Evolutionary conservation across 2,113 vertebrate species (phyloP).

Genomic region (Grammomys dolichurus): DNA sequence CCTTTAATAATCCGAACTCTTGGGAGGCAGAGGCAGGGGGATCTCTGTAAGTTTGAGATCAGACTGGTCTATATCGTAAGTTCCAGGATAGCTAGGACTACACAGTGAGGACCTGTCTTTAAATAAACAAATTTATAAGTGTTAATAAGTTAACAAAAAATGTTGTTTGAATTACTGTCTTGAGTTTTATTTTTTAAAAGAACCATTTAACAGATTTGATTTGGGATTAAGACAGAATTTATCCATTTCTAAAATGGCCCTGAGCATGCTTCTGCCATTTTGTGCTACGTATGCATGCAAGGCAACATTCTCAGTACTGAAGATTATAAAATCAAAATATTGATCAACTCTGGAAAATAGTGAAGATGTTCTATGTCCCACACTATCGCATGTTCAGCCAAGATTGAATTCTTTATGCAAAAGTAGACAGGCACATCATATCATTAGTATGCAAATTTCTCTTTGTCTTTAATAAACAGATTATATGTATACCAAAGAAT

Average conservation of each 20-base stretch:
- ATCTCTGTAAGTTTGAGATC: too few species aligned
- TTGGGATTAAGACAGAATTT: not conserved
- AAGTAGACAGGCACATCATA: not conserved
- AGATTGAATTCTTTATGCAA: constrained; percentile 8
- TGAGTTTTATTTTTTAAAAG: not conserved
- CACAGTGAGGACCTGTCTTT: not conserved
- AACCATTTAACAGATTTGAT: not conserved
- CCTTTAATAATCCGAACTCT: not conserved
- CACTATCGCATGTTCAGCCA: not conserved
- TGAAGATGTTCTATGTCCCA: not conserved
- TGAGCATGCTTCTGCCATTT: not conserved
- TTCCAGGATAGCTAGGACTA: not conserved
- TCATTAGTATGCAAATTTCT: constrained; percentile 24
- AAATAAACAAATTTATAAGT: not conserved
- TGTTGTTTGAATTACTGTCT: not conserved
- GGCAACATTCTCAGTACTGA: not conserved
- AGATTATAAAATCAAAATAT: constrained; percentile 18
- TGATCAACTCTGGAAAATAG: constrained; percentile 4
- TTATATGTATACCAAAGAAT: constrained; percentile 29
- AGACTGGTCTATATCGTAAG: not conserved
- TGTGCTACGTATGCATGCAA: not conserved
- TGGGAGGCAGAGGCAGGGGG: not conserved
- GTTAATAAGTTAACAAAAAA: not conserved
- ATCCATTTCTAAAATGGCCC: not conserved
- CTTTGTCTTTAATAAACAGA: constrained; percentile 10